These are phyloP conservation scores for Philaenus spumarius DNA, from an alignment of 1,140 invertebrate genomes.

Conservation along the genomic window DNA sequence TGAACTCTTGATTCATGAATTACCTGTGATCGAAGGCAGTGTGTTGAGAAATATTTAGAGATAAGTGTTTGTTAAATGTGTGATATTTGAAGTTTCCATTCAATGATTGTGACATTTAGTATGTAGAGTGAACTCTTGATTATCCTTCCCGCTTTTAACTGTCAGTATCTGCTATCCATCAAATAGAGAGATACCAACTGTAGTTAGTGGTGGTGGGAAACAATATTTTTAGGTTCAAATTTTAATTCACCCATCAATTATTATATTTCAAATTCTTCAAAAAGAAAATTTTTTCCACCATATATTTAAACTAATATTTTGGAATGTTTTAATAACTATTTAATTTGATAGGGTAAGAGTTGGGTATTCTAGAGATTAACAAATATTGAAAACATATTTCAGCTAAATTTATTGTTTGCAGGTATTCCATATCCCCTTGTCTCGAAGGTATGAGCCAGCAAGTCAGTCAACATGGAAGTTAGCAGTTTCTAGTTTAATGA, in stretches of 20 bases:
- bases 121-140: slow-evolving; percentile 76
- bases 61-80: slow-evolving; percentile 34
- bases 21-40: slow-evolving; percentile 64
- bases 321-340: too few relatives aligned
- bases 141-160: too few relatives aligned
- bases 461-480: slow-evolving; percentile 81
- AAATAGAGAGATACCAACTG: neutral
- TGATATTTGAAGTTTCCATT: too few relatives aligned
- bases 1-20: slow-evolving; percentile 62
- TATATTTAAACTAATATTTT: too few relatives aligned
- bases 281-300: too few relatives aligned
- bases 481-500: slow-evolving; percentile 69
- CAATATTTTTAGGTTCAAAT: too few relatives aligned
- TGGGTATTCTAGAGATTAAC: too few relatives aligned
- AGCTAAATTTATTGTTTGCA: slow-evolving; percentile 26
- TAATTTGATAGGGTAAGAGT: too few relatives aligned
- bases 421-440: slow-evolving; percentile 65
- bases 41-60: slow-evolving; percentile 72
- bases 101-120: slow-evolving; percentile 76
- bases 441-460: slow-evolving; percentile 77
- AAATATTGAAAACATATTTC: neutral
- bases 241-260: too few relatives aligned
- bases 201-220: too few relatives aligned
- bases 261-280: too few relatives aligned
- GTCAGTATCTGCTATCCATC: too few relatives aligned